phyloP scores from a whole-genome alignment of 1,140 invertebrate species.

The Anoplophora glabripennis region DNA sequence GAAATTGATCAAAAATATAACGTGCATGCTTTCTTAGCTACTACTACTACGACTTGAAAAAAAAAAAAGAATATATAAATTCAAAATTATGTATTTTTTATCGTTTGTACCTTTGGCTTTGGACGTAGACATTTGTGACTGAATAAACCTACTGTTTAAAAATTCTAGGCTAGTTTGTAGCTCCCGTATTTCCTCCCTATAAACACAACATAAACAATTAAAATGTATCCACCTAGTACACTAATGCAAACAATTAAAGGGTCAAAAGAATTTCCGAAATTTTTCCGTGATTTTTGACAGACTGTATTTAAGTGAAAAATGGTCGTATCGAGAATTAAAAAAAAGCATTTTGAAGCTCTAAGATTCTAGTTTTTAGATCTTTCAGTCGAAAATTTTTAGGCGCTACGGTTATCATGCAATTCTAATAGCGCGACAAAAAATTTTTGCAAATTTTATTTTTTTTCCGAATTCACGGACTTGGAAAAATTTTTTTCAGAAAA shows the following conservation, averaged over 20 bases:
- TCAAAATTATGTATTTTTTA: not conserved
- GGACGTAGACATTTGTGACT: constrained; percentile 33
- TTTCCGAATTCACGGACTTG: too few relatives aligned
- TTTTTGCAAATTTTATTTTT: too few relatives aligned
- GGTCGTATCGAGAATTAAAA: too few relatives aligned
- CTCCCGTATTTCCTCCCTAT: constrained; percentile 57
- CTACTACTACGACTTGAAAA: not conserved
- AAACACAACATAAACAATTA: constrained; percentile 38
- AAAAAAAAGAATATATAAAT: not conserved
- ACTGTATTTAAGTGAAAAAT: too few relatives aligned
- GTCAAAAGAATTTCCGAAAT: too few relatives aligned
- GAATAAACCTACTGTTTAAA: constrained; percentile 52
- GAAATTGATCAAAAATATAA: not conserved
- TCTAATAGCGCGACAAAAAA: not conserved
- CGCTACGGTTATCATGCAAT: too few relatives aligned
- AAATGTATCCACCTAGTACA: not conserved
- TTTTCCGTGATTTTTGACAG: too few relatives aligned
- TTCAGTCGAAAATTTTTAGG: too few relatives aligned
- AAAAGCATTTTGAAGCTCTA: too few relatives aligned
- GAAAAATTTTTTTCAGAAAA: too few relatives aligned
- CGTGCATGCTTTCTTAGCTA: not conserved
- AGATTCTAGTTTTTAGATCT: too few relatives aligned
- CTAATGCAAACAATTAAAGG: too few relatives aligned
- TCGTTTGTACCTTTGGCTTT: constrained; percentile 34
- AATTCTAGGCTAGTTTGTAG: constrained; percentile 57